These are phyloP conservation scores for Mustela nigripes DNA, from an alignment of 2,113 vertebrate genomes.

Conservation along the genomic window DNA sequence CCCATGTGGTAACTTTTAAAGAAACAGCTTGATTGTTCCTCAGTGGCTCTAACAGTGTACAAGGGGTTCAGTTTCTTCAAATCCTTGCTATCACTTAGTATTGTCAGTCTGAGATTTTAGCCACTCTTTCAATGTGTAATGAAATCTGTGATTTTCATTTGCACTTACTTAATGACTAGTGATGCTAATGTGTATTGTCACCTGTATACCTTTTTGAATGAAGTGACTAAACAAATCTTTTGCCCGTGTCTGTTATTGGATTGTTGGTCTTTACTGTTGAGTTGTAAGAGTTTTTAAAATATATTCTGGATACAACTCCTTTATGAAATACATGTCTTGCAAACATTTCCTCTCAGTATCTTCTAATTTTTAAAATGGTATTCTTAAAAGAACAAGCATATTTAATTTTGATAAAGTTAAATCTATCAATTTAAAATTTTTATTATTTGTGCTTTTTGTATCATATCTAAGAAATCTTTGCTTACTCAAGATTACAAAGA, in stretches of 20 bases:
- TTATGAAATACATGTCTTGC: neutral
- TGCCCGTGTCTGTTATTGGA: neutral
- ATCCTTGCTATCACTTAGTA: neutral
- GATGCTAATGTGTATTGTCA: neutral
- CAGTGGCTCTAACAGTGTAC: neutral
- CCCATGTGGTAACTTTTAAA: neutral
- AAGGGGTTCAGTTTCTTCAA: neutral
- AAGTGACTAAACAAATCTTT: neutral
- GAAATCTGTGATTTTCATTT: neutral
- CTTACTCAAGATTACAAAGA: too few species aligned
- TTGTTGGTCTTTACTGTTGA: neutral
- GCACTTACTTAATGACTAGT: neutral
- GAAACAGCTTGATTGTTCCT: neutral
- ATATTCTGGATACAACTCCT: neutral
- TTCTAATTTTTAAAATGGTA: neutral
- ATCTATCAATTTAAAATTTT: neutral
- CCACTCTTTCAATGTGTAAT: neutral
- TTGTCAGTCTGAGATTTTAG: constrained; percentile 10
- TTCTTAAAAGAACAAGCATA: neutral
- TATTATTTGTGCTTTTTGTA: neutral
- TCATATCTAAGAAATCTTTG: too few species aligned
- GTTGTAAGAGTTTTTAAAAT: neutral
- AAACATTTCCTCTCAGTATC: neutral
- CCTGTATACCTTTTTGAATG: neutral
- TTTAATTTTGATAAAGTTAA: constrained; percentile 28